phyloP scores from a whole-genome alignment of 1,140 invertebrate genomes.

The Laupala kohalensis region DNA sequence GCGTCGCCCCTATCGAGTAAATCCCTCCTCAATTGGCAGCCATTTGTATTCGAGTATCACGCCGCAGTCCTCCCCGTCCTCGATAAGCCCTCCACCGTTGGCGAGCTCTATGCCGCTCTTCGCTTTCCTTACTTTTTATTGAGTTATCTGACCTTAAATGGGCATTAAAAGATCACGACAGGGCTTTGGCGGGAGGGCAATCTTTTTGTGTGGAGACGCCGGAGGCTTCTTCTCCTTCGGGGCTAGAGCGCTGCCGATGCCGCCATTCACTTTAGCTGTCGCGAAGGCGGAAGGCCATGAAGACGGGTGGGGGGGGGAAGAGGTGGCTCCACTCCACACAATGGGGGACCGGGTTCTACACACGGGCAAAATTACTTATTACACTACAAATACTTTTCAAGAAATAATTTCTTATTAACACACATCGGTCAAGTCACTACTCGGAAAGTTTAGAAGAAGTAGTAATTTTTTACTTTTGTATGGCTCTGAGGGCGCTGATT shows the following conservation, averaged over 20 bases:
- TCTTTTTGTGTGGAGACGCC: not conserved
- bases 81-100: not conserved
- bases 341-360: too few species aligned
- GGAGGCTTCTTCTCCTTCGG: not conserved
- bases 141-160: constrained; percentile 8
- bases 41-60: constrained; percentile 7
- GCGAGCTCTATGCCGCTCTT: not conserved
- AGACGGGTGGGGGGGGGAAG: not conserved
- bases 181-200: not conserved
- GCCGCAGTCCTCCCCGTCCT: not conserved
- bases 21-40: constrained; percentile 6
- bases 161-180: constrained; percentile 9
- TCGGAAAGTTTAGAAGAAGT: too few species aligned
- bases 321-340: too few species aligned
- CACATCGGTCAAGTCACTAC: too few species aligned
- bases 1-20: not conserved
- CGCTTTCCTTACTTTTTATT: constrained; percentile 4
- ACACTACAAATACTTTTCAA: too few species aligned
- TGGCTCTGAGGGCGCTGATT: too few species aligned
- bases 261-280: not conserved
- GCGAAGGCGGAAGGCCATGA: not conserved
- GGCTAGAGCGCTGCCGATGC: not conserved
- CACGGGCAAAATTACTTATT: too few species aligned
- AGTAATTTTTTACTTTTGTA: too few species aligned
- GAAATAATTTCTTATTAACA: too few species aligned